These are phyloP conservation scores for Tenthredo mesomela DNA, from an alignment of 2,888 invertebrate genomes.

Conservation along the genomic window DNA sequence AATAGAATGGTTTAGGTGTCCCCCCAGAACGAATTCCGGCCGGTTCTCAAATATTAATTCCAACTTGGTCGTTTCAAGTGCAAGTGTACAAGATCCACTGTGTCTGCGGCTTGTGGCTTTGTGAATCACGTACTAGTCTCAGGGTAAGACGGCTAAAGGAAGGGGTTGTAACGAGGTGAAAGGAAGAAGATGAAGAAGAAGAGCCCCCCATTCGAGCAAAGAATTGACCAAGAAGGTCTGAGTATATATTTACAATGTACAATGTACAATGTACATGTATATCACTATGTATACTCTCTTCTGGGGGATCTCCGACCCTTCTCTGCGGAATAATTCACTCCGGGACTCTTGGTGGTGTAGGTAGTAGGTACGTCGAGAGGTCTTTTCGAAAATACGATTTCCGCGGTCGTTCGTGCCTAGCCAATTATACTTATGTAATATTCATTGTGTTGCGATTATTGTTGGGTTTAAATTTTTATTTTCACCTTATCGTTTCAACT, in stretches of 20 bases:
- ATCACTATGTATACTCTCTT: conserved; percentile 9
- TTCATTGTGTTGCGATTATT: conserved; percentile 28
- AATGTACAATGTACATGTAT: background rate
- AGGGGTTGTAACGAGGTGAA: background rate
- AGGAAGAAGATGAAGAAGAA: background rate
- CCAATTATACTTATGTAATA: conserved; percentile 36
- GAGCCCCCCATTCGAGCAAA: background rate
- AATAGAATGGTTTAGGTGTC: conserved; percentile 35
- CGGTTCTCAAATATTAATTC: conserved; percentile 43
- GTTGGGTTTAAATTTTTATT: background rate
- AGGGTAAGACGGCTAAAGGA: background rate
- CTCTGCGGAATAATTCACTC: conserved; percentile 32
- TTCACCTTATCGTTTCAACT: background rate
- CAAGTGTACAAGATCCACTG: conserved; percentile 32
- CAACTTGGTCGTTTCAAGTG: conserved; percentile 44
- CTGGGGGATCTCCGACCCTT: background rate
- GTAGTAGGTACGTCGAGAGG: background rate
- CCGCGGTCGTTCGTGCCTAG: conserved; percentile 29
- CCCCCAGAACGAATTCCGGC: conserved; percentile 32
- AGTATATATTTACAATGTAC: conserved; percentile 27
- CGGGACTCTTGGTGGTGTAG: background rate
- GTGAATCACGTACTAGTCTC: conserved; percentile 10
- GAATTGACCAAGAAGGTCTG: conserved; percentile 15
- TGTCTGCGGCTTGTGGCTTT: background rate
- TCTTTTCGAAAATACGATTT: conserved; percentile 25